phyloP scores from a whole-genome alignment of 2,888 invertebrate genomes.

The Nineta flava region DNA sequence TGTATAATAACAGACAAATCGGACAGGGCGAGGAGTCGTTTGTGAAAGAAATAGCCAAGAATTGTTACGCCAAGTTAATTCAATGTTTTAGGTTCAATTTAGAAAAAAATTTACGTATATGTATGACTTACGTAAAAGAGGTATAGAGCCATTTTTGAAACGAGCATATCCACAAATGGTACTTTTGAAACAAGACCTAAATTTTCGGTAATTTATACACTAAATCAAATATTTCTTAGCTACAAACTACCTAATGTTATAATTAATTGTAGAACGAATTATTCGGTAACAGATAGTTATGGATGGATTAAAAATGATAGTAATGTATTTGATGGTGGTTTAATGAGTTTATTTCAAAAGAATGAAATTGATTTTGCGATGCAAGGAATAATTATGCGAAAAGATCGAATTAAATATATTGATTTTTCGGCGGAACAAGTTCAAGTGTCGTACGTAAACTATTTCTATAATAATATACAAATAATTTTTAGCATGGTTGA shows the following conservation, averaged over 20 bases:
- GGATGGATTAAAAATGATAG: background rate
- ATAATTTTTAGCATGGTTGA: no score
- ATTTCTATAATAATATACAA: background rate
- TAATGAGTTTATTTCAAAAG: background rate
- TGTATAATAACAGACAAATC: no score
- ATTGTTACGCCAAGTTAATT: no score
- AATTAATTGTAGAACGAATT: constrained; percentile 2
- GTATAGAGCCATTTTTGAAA: constrained; percentile 29
- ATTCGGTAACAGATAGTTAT: background rate
- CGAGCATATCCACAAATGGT: constrained; percentile 25
- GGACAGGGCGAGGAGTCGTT: no score
- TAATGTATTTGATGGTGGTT: background rate
- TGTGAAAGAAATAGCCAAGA: no score
- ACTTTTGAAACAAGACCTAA: constrained; percentile 25
- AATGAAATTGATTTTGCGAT: background rate
- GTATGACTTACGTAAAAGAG: constrained; percentile 23
- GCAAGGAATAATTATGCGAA: background rate
- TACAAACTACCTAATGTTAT: no score
- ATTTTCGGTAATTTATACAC: constrained; percentile 22
- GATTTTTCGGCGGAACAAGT: background rate
- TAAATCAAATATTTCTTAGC: no score
- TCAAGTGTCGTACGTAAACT: background rate
- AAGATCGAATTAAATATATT: background rate
- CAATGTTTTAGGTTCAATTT: constrained; percentile 7
- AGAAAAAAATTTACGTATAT: constrained; percentile 10